Conservation (phyloP, 1,140 invertebrate genomes). For the Phthorimaea operculella region DNA sequence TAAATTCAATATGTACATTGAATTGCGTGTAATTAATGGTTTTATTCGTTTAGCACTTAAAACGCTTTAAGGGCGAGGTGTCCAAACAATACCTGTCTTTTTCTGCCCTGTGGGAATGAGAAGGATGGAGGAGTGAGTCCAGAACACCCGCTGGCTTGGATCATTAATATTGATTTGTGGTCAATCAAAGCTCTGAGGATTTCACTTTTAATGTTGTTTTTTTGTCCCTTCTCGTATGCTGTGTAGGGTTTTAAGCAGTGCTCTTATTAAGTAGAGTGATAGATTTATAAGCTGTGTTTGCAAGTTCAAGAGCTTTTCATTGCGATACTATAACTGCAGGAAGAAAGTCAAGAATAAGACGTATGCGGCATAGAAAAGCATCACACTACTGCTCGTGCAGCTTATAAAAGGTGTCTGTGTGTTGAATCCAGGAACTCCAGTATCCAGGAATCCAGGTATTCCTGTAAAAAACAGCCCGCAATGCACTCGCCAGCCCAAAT, state of each 20-base stretch:
- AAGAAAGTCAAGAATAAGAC: too few species aligned
- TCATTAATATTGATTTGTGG: conserved; percentile 69
- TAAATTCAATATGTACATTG: conserved; percentile 68
- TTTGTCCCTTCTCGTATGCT: conserved; percentile 32
- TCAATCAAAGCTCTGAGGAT: conserved; percentile 65
- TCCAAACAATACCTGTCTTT: conserved; percentile 50
- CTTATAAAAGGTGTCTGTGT: too few species aligned
- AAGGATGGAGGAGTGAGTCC: conserved; percentile 25
- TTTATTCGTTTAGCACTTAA: conserved; percentile 68
- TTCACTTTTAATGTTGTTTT: conserved; percentile 65
- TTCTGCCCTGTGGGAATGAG: conserved; percentile 23
- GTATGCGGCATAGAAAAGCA: too few species aligned
- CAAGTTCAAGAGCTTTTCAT: too few species aligned
- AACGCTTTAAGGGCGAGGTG: conserved; percentile 64
- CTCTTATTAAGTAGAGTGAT: conserved; percentile 37
- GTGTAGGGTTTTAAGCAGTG: conserved; percentile 38
- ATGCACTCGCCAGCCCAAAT: too few species aligned
- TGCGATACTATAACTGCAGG: too few species aligned
- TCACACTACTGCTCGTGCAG: too few species aligned
- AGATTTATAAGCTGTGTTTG: not conserved
- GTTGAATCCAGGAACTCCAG: too few species aligned
- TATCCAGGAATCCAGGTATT: too few species aligned
- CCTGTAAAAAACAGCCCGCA: too few species aligned
- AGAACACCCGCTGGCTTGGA: conserved; percentile 60
- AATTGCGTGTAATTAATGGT: conserved; percentile 66